Conservation (phyloP, 2,888 invertebrate genomes). For the Leptinotarsa haldemani region DNA sequence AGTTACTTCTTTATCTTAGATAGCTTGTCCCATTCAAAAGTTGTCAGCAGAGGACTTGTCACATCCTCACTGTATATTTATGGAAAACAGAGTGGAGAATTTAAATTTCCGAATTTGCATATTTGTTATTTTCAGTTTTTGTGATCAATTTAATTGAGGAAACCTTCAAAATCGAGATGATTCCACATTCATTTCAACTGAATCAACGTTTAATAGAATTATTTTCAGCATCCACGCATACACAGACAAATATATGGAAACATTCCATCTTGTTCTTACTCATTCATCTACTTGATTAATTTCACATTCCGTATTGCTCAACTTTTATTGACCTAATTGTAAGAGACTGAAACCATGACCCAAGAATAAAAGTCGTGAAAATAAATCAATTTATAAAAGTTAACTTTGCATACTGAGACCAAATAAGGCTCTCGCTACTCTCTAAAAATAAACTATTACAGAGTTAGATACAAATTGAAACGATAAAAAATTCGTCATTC, state of each 20-base stretch:
- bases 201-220: too few relatives aligned
- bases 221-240: background rate
- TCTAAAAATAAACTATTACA: conserved; percentile 23
- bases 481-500: too few relatives aligned
- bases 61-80: too few relatives aligned
- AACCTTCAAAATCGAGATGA: too few relatives aligned
- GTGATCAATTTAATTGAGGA: too few relatives aligned
- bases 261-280: background rate
- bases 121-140: too few relatives aligned
- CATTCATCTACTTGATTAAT: conserved; percentile 4
- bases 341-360: conserved; percentile 23
- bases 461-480: conserved; percentile 9
- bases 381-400: conserved; percentile 15
- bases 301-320: conserved; percentile 1
- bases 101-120: too few relatives aligned
- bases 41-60: too few relatives aligned
- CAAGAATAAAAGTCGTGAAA: conserved; percentile 9
- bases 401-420: conserved; percentile 23
- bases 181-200: too few relatives aligned
- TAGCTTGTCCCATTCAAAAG: too few relatives aligned
- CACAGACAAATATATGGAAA: background rate
- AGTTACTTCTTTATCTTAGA: too few relatives aligned
- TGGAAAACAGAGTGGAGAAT: too few relatives aligned
- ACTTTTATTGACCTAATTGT: conserved; percentile 21
- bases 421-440: conserved; percentile 20